Conservation (phyloP, 2,113 vertebrate genomes). For the Capreolus pygargus region DNA sequence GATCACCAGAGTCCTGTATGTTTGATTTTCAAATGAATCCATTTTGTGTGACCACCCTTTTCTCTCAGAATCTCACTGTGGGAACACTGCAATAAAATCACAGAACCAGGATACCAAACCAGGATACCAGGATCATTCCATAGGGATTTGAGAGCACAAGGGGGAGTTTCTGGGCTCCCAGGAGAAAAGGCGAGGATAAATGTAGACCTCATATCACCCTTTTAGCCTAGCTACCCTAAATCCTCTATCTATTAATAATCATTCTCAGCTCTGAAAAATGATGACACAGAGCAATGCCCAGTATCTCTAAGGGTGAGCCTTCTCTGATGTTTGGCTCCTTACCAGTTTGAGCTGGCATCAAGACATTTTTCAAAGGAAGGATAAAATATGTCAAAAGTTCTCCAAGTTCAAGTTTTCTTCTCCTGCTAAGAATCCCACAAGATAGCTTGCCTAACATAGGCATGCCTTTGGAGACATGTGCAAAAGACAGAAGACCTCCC, state of each 20-base stretch:
- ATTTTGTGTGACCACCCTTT: background rate
- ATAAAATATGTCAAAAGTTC: background rate
- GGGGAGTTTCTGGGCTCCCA: background rate
- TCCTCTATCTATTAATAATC: background rate
- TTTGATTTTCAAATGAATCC: background rate
- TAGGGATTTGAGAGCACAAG: background rate
- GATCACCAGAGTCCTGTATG: background rate
- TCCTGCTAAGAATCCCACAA: background rate
- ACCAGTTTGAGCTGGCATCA: background rate
- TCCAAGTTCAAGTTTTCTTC: constrained; percentile 19
- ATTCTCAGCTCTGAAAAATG: background rate
- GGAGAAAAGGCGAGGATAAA: background rate
- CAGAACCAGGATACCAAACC: background rate
- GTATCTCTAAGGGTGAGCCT: background rate
- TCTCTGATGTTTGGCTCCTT: background rate
- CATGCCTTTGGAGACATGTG: background rate
- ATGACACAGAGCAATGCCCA: background rate
- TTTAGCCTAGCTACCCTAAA: background rate
- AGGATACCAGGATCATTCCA: background rate
- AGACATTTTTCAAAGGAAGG: constrained; percentile 3
- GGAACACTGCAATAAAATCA: background rate
- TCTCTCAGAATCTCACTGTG: background rate
- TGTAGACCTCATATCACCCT: background rate
- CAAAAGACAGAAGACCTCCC: background rate
- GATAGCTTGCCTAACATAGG: background rate